These are phyloP conservation scores for Coptodon bakossiorum DNA, from an alignment of 2,113 vertebrate genomes.

Conservation along the genomic window DNA sequence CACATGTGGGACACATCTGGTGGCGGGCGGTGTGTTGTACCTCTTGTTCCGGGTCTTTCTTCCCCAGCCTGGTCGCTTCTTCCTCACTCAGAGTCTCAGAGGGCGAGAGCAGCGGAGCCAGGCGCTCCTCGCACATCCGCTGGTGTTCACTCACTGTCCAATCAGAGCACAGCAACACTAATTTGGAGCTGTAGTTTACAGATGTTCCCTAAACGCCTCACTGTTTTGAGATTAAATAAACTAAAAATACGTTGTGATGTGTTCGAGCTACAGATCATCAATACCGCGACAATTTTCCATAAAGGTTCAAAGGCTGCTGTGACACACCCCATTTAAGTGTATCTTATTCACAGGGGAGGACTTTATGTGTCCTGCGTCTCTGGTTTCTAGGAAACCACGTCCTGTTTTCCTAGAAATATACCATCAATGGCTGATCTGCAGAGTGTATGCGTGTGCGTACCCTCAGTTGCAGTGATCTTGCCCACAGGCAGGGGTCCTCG, in stretches of 20 bases:
- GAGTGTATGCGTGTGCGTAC: slow-evolving; percentile 39
- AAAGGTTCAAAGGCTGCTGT: not conserved
- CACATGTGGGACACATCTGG: not conserved
- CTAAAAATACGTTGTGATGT: not conserved
- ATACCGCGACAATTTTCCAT: fast-evolving
- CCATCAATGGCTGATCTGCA: not conserved
- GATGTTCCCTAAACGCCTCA: fast-evolving
- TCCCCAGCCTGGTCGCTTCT: slow-evolving; percentile 80
- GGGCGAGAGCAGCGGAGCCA: slow-evolving; percentile 76
- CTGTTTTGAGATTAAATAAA: not conserved
- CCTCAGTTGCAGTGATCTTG: slow-evolving; percentile 80
- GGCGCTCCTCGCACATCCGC: slow-evolving; percentile 84
- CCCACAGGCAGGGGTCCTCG: slow-evolving; percentile 83
- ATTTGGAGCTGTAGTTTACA: fast-evolving
- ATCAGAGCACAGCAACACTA: not conserved
- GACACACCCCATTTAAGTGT: not conserved
- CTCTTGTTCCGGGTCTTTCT: slow-evolving; percentile 85
- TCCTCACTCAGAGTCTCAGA: slow-evolving; percentile 81
- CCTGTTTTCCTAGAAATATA: not conserved
- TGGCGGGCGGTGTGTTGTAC: not conserved
- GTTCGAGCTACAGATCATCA: not conserved
- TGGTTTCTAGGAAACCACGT: not conserved
- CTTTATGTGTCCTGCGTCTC: not conserved
- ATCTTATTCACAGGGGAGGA: fast-evolving
- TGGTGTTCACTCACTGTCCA: slow-evolving; percentile 81